phyloP scores from a whole-genome alignment of 1,140 invertebrate species.

The Idris sp. region DNA sequence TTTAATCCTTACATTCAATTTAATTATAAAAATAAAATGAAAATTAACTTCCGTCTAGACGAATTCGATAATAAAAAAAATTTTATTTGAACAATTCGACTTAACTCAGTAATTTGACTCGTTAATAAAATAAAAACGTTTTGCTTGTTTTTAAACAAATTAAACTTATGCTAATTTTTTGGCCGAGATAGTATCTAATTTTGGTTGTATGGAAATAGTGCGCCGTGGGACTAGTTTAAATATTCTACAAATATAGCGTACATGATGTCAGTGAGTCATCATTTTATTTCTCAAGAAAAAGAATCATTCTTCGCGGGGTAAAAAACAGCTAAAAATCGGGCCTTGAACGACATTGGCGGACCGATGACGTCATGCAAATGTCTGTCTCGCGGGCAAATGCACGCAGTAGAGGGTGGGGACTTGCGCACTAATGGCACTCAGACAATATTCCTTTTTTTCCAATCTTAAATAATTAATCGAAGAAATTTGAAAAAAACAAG shows the following conservation, averaged over 20 bases:
- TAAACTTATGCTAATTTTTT: slow-evolving; percentile 17
- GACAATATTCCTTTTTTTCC: slow-evolving; percentile 2
- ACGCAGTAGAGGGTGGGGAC: slow-evolving; percentile 25
- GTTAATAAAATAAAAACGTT: no score
- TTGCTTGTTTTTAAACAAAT: slow-evolving; percentile 8
- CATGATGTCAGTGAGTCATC: slow-evolving; percentile 39
- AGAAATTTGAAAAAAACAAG: slow-evolving; percentile 23
- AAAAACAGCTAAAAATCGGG: slow-evolving; percentile 46
- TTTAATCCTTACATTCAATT: no score
- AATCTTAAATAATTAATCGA: not conserved
- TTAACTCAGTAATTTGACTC: no score
- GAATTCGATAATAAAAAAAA: no score
- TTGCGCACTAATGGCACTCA: slow-evolving; percentile 11
- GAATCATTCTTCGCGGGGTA: slow-evolving; percentile 48
- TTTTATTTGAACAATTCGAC: no score
- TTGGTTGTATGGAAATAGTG: slow-evolving; percentile 37
- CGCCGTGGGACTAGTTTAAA: slow-evolving; percentile 27
- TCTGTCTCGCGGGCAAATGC: slow-evolving; percentile 37
- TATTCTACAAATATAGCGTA: slow-evolving; percentile 37
- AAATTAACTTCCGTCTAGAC: no score
- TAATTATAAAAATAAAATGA: no score
- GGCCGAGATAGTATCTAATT: slow-evolving; percentile 31
- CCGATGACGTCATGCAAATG: slow-evolving; percentile 50
- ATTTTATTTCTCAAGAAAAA: slow-evolving; percentile 50
- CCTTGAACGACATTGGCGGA: slow-evolving; percentile 40